Evolutionary conservation across 1,140 invertebrate species (phyloP).

Genomic region (Megathymus violae): DNA sequence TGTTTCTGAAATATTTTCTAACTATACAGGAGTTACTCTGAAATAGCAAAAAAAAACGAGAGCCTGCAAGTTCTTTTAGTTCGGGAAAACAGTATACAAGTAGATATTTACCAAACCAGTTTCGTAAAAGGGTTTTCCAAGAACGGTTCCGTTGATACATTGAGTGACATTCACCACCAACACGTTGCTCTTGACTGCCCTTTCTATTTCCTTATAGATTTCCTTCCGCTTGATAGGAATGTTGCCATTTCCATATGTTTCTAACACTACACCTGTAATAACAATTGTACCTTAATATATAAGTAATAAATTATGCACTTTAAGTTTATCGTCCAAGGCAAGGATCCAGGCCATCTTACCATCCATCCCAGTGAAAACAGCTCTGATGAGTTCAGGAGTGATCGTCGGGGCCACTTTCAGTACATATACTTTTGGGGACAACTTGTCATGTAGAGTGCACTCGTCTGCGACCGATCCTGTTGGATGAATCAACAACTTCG

Average conservation of each 20-base stretch:
- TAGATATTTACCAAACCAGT: constrained; percentile 88
- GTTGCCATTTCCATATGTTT: constrained; percentile 97
- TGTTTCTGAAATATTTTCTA: too few species aligned
- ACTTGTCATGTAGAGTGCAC: constrained; percentile 87
- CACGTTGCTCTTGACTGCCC: constrained; percentile 91
- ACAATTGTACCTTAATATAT: too few species aligned
- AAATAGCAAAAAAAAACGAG: too few species aligned
- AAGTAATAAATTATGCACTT: too few species aligned
- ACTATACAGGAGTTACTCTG: too few species aligned
- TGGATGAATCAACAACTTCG: constrained; percentile 68
- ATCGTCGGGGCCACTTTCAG: constrained; percentile 96
- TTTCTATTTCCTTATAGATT: constrained; percentile 90
- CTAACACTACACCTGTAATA: constrained; percentile 90
- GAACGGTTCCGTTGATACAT: constrained; percentile 92
- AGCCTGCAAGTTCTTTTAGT: too few species aligned
- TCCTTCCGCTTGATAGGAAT: constrained; percentile 93
- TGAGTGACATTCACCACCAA: constrained; percentile 98
- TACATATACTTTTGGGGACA: constrained; percentile 93
- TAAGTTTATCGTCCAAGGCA: too few species aligned
- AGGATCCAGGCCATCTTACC: too few species aligned
- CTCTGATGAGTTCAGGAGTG: constrained; percentile 89
- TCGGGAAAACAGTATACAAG: too few species aligned
- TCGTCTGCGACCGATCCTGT: constrained; percentile 64
- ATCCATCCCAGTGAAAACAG: constrained; percentile 66
- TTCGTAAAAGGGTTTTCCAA: constrained; percentile 89